phyloP scores from a whole-genome alignment of 2,888 invertebrate species.

The Pammene aurita region DNA sequence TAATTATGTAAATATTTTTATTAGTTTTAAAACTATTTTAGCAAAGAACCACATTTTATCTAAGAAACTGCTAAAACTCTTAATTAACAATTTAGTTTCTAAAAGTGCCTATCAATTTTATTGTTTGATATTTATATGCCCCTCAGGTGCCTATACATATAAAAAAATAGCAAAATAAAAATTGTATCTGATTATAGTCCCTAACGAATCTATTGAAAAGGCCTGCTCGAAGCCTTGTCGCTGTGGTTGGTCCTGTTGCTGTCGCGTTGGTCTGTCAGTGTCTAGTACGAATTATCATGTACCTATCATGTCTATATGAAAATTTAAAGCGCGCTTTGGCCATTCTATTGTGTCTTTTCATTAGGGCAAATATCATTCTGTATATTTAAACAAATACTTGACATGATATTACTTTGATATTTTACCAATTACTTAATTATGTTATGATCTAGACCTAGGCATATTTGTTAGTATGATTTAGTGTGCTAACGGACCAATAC shows the following conservation, averaged over 20 bases:
- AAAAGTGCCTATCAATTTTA: constrained; percentile 65
- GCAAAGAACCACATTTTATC: constrained; percentile 62
- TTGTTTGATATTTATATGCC: constrained; percentile 49
- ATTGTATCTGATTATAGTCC: constrained; percentile 18
- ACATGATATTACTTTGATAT: constrained; percentile 64
- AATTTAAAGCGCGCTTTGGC: constrained; percentile 31
- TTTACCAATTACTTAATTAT: constrained; percentile 47
- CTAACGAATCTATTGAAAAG: constrained; percentile 1
- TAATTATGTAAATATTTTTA: constrained; percentile 69
- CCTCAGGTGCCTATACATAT: constrained; percentile 44
- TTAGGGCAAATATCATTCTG: constrained; percentile 44
- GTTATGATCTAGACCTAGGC: too few relatives aligned
- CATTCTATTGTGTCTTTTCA: constrained; percentile 21
- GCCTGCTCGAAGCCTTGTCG: constrained; percentile 8
- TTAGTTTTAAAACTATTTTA: constrained; percentile 52
- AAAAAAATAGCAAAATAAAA: constrained; percentile 31
- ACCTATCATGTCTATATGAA: constrained; percentile 26
- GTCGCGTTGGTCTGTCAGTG: constrained; percentile 19
- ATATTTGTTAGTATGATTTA: constrained; percentile 47
- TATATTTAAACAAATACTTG: constrained; percentile 49
- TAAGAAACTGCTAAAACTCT: constrained; percentile 59
- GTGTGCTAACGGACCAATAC: constrained; percentile 73
- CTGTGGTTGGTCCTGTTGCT: constrained; percentile 36
- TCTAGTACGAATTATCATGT: constrained; percentile 21
- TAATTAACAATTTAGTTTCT: constrained; percentile 58